phyloP scores from a whole-genome alignment of 2,797 vertebrate species.

The Xenops minutus region DNA sequence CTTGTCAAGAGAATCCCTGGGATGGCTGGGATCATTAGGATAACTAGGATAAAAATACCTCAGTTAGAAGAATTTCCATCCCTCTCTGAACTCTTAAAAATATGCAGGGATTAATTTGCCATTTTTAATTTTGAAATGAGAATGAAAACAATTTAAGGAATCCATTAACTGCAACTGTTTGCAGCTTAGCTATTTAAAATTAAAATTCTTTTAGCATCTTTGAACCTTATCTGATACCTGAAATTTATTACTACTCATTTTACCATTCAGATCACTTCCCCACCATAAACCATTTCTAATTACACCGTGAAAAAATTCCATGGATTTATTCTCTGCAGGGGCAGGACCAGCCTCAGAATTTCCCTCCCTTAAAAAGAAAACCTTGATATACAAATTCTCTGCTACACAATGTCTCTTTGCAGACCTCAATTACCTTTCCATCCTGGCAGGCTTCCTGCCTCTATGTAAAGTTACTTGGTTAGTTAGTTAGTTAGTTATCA shows the following conservation, averaged over 20 bases:
- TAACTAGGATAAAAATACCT: background rate
- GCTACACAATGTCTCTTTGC: background rate
- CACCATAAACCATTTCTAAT: background rate
- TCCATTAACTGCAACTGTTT: background rate
- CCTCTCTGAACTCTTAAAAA: background rate
- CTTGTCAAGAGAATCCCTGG: background rate
- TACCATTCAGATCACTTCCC: background rate
- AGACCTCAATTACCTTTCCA: background rate
- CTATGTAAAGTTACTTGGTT: background rate
- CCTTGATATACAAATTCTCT: background rate
- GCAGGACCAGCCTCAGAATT: background rate
- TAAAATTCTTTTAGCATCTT: background rate
- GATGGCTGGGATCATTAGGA: background rate
- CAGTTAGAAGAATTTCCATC: background rate
- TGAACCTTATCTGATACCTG: background rate
- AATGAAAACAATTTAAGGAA: background rate
- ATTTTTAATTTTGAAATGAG: background rate
- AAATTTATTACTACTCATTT: background rate
- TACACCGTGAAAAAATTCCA: background rate
- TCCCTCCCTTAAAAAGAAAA: background rate
- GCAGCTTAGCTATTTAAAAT: background rate
- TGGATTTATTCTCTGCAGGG: background rate
- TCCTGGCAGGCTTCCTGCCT: background rate
- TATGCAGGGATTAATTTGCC: background rate
- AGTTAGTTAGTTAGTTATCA: background rate